Conservation (phyloP, 2,113 vertebrate genomes). For the Oxyruncus cristatus region DNA sequence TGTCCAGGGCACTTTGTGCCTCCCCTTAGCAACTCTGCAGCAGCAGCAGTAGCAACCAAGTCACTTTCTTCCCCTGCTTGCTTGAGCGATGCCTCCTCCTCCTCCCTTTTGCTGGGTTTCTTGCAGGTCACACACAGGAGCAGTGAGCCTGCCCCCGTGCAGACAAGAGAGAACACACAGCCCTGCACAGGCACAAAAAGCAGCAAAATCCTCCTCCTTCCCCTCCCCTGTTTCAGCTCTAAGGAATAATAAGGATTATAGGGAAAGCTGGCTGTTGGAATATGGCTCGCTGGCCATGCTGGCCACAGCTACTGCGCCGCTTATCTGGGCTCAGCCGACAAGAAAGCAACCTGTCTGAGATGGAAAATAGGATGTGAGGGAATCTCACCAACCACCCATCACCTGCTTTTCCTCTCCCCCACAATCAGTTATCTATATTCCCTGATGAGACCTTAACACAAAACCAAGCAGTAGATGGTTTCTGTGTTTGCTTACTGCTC, state of each 20-base stretch:
- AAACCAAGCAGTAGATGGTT: background rate
- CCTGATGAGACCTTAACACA: background rate
- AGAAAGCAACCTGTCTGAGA: background rate
- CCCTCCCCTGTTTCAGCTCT: background rate
- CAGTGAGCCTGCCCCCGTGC: background rate
- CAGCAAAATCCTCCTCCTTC: background rate
- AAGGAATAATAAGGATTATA: slow-evolving; percentile 26
- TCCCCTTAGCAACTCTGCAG: slow-evolving; percentile 40
- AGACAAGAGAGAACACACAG: background rate
- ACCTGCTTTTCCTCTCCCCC: background rate
- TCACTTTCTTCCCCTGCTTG: slow-evolving; percentile 71
- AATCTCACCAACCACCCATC: background rate
- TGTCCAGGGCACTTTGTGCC: slow-evolving; percentile 70
- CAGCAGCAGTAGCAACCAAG: background rate
- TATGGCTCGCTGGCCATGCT: background rate
- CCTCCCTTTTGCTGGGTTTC: background rate
- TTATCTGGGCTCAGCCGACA: background rate
- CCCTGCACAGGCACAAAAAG: background rate
- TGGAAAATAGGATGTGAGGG: background rate
- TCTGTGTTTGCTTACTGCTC: background rate
- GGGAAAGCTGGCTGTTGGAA: background rate
- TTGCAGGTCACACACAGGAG: slow-evolving; percentile 12
- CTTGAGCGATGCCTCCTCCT: background rate
- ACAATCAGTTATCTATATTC: background rate
- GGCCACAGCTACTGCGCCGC: fast-evolving